Evolutionary conservation across 1,140 invertebrate genomes (phyloP), one percentile per base, ranked within the genome.

Genomic region (Drosophila repletoides): DNA sequence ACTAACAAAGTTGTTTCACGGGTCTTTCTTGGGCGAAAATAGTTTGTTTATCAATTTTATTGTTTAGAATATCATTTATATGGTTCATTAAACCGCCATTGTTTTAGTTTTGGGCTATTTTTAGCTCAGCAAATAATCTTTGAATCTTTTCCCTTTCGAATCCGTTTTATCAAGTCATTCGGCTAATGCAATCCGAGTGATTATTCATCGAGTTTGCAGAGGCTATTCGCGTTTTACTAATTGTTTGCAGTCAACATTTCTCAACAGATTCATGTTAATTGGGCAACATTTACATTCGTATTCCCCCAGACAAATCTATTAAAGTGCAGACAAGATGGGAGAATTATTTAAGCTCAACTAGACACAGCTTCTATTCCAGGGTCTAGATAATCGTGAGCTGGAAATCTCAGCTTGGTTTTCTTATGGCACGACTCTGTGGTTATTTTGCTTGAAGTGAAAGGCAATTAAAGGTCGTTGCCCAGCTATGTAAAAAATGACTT

Each of bases 381-480:
- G 19, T 31, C 36, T 51, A 51, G 15, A 33, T 66, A 67, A 80
- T 58, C 71, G 40, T 10, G 4, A 15, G 29, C 49, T 33, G 5
- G 5, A 24, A 45, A 70, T 65, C 48, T 53, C 19, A 6, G 2
- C 36, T 10, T n/a, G n/a, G 6, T 9, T 5, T 38, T 28, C 2
- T 6, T 6, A 7, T 9, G 26, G 7, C 45, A 38, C 24, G 45
- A 60, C 24, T 40, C 28, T 24, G 55, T n/a, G 21, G 10, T 36
- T 19, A n/a, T 60, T 21, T 45, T 36, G 5, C 17, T 26, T 36
- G 7, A 14, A 81, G 79, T 67, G 74, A 83, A 83, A 74, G 79
- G 79, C 65, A 77, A 59, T 69, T 64, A 64, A 49, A 71, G 66
- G 67, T 80, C 76, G 66, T 66, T 80, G 66, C 22, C 40, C 28